phyloP scores from a whole-genome alignment of 2,113 vertebrate genomes.

The Gavia stellata region DNA sequence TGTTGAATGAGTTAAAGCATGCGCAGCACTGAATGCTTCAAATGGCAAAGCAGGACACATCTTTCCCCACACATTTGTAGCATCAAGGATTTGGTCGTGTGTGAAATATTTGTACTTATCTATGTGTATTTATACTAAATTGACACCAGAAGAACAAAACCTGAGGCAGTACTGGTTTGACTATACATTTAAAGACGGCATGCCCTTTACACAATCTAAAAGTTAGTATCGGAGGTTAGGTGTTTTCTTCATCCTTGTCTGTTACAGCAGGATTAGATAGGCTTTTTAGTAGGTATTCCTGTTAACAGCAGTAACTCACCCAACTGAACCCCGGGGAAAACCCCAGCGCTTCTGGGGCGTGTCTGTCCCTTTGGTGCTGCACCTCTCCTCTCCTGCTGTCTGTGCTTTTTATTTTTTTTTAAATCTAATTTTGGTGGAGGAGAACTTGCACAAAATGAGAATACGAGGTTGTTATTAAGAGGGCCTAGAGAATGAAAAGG shows the following conservation, averaged over 20 bases:
- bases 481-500: not conserved
- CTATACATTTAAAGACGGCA: not conserved
- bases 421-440: not conserved
- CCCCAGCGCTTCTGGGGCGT: not conserved
- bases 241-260: not conserved
- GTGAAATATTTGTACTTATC: not conserved
- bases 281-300: not conserved
- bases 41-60: not conserved
- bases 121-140: not conserved
- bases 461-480: not conserved
- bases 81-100: not conserved
- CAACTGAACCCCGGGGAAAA: not conserved
- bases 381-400: not conserved
- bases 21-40: not conserved
- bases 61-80: not conserved
- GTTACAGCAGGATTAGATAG: not conserved
- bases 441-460: not conserved
- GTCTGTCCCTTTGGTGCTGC: not conserved
- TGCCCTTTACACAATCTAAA: not conserved
- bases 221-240: not conserved
- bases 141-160: not conserved
- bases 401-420: not conserved
- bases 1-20: not conserved
- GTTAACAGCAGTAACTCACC: not conserved
- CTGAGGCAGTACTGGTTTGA: not conserved